These are phyloP conservation scores for Hiodon alosoides DNA, from an alignment of 2,113 vertebrate species.

Conservation along the genomic window DNA sequence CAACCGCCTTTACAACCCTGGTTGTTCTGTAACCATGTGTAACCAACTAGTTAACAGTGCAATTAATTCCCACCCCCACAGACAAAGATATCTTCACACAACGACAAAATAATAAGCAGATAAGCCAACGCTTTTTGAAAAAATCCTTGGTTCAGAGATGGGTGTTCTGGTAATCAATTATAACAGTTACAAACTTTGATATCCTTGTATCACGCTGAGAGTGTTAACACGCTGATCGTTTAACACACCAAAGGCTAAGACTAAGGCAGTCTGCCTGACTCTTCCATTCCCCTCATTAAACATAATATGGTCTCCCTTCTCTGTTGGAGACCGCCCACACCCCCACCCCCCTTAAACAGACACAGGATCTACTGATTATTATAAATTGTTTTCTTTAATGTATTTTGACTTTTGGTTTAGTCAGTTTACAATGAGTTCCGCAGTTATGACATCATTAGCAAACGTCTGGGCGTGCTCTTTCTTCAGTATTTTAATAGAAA, in stretches of 20 bases:
- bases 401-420: slow-evolving; percentile 15
- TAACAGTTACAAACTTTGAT: slow-evolving; percentile 39
- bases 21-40: too few species aligned
- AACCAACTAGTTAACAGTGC: too few species aligned
- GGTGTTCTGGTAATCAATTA: slow-evolving; percentile 50
- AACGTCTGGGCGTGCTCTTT: slow-evolving; percentile 2
- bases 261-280: slow-evolving; percentile 47
- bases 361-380: slow-evolving; percentile 7
- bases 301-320: slow-evolving; percentile 21
- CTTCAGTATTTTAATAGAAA: not conserved
- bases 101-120: not conserved
- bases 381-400: slow-evolving; percentile 26
- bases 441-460: not conserved
- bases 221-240: slow-evolving; percentile 55
- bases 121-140: not conserved
- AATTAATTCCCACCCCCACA: too few species aligned
- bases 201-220: slow-evolving; percentile 57
- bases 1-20: too few species aligned
- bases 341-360: slow-evolving; percentile 2
- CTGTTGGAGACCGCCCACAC: slow-evolving; percentile 13
- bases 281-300: slow-evolving; percentile 62
- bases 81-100: not conserved
- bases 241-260: slow-evolving; percentile 50
- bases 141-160: slow-evolving; percentile 10
- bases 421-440: slow-evolving; percentile 3